Evolutionary conservation across 2,113 vertebrate genomes (phyloP).

Genomic region (Paedocypris sp.): DNA sequence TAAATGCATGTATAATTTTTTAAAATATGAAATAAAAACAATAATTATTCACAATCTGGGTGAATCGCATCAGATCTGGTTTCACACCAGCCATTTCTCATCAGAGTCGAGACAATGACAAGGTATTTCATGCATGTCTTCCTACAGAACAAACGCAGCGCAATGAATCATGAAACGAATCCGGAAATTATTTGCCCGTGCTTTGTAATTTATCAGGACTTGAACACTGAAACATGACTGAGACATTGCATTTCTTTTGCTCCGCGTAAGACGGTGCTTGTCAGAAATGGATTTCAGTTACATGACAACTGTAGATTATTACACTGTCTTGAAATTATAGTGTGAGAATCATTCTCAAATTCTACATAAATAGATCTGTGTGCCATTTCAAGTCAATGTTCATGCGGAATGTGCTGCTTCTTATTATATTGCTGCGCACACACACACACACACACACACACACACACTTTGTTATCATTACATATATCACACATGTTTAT

Average conservation of each 20-base stretch:
- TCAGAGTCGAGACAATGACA: background rate
- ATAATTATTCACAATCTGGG: too few species aligned
- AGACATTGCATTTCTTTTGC: constrained; percentile 1
- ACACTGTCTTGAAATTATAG: background rate
- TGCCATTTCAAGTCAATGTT: too few species aligned
- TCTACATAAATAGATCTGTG: background rate
- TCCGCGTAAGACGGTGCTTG: background rate
- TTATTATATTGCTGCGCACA: too few species aligned
- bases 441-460: too few species aligned
- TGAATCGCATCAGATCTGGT: background rate
- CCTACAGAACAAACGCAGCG: constrained; percentile 19
- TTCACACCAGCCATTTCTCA: background rate
- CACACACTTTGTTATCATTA: too few species aligned
- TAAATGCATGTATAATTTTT: too few species aligned
- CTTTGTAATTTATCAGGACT: constrained; percentile 26
- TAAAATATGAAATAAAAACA: too few species aligned
- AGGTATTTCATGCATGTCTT: constrained; percentile 16
- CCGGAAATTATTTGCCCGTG: constrained; percentile 16
- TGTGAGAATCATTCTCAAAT: background rate
- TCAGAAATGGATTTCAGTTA: background rate
- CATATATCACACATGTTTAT: too few species aligned
- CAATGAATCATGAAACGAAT: constrained; percentile 34
- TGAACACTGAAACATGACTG: background rate
- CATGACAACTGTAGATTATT: background rate
- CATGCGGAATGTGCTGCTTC: too few species aligned